Evolutionary conservation across 2,888 invertebrate genomes (phyloP).

Genomic region (Netelia inedita): DNA sequence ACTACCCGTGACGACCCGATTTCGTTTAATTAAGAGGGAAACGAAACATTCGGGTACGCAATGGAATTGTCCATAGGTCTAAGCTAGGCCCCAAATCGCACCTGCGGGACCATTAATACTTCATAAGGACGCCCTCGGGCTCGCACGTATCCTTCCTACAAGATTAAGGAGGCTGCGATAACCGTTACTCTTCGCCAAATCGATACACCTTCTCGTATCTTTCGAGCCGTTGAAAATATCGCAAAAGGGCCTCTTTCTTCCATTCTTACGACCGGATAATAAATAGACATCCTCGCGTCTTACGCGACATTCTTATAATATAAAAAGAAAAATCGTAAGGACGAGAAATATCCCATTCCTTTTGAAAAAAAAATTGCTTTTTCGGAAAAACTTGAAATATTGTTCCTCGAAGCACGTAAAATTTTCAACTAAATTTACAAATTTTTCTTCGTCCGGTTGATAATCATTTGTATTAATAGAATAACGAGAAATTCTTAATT

Average conservation of each 20-base stretch:
- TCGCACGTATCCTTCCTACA: conserved; percentile 29
- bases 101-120: conserved; percentile 49
- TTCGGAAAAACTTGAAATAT: no score
- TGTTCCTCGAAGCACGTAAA: no score
- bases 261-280: conserved; percentile 16
- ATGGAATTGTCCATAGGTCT: conserved; percentile 2
- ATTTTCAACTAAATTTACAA: no score
- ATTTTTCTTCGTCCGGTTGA: no score
- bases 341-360: no score
- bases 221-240: conserved; percentile 29
- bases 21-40: conserved; percentile 42
- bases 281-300: conserved; percentile 9
- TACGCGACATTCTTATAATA: neutral
- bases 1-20: neutral
- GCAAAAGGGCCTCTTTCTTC: conserved; percentile 1
- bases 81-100: conserved; percentile 39
- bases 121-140: conserved; percentile 42
- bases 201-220: conserved; percentile 1
- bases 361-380: no score
- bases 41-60: neutral
- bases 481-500: no score
- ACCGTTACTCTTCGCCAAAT: conserved; percentile 40
- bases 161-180: conserved; percentile 57
- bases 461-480: no score
- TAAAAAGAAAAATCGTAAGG: no score